Evolutionary conservation across 1,140 invertebrate genomes (phyloP).

Genomic region (Cryptotermes secundus): DNA sequence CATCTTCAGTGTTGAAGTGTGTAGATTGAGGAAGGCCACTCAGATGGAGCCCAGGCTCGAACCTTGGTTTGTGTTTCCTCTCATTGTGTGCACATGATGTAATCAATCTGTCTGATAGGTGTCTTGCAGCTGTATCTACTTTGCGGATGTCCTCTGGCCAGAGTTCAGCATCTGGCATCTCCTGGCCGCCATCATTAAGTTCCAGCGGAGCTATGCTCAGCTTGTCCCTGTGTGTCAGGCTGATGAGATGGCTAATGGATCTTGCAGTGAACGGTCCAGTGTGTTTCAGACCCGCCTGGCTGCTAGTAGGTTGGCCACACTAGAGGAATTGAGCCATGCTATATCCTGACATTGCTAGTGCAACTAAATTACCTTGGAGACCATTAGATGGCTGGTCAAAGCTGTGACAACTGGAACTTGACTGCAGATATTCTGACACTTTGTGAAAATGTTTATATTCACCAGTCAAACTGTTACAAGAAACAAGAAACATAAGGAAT

Average conservation of each 20-base stretch:
- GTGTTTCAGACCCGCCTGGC: background rate
- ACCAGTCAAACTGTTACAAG: too few species aligned
- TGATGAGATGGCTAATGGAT: background rate
- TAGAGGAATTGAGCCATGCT: slow-evolving; percentile 1
- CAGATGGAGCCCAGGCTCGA: too few species aligned
- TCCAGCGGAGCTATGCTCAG: slow-evolving; percentile 59
- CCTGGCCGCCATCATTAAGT: slow-evolving; percentile 79
- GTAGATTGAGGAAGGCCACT: too few species aligned
- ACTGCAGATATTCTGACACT: too few species aligned
- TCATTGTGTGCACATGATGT: too few species aligned
- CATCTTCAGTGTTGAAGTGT: too few species aligned
- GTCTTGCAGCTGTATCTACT: slow-evolving; percentile 70
- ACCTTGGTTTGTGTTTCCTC: too few species aligned
- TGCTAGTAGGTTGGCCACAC: background rate
- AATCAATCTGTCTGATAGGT: slow-evolving; percentile 61
- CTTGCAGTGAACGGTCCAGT: background rate
- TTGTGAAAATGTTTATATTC: too few species aligned
- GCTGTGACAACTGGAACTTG: too few species aligned
- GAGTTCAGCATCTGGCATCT: slow-evolving; percentile 92
- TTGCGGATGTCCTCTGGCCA: slow-evolving; percentile 86
- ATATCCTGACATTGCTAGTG: background rate
- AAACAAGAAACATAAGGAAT: too few species aligned
- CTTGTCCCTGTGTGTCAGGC: background rate
- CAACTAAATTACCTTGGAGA: too few species aligned
- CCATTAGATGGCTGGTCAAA: too few species aligned